These are phyloP conservation scores for Tragelaphus strepsiceros DNA, from an alignment of 2,113 vertebrate genomes.

Conservation along the genomic window DNA sequence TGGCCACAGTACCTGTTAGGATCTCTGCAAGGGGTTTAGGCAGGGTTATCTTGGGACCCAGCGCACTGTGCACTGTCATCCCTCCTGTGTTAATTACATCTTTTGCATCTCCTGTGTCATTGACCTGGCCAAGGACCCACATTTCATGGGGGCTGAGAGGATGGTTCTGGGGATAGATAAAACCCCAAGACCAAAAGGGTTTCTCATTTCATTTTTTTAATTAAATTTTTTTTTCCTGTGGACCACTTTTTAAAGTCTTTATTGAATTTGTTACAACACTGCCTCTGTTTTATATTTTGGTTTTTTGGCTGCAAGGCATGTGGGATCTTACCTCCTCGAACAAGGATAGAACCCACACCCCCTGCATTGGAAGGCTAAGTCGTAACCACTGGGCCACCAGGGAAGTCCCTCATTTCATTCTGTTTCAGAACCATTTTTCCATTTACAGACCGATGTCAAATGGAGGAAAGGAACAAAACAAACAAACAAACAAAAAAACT, in stretches of 20 bases:
- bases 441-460: neutral
- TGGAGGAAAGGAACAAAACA: neutral
- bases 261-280: neutral
- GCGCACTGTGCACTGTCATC: too few relatives aligned
- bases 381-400: neutral
- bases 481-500: neutral
- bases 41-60: neutral
- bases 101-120: neutral
- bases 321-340: neutral
- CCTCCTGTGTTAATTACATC: neutral
- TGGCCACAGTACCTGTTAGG: neutral
- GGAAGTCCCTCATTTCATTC: neutral
- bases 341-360: neutral
- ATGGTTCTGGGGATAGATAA: neutral
- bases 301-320: neutral
- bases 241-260: neutral
- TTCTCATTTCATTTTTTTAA: neutral
- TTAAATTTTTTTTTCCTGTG: neutral
- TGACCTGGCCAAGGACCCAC: neutral
- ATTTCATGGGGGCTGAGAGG: neutral
- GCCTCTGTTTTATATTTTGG: neutral
- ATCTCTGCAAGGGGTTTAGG: neutral
- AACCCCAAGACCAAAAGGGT: neutral
- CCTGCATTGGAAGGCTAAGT: neutral
- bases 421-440: neutral